These are phyloP conservation scores for Leptopilina drosophilae DNA, from an alignment of 2,888 invertebrate species.

Conservation along the genomic window DNA sequence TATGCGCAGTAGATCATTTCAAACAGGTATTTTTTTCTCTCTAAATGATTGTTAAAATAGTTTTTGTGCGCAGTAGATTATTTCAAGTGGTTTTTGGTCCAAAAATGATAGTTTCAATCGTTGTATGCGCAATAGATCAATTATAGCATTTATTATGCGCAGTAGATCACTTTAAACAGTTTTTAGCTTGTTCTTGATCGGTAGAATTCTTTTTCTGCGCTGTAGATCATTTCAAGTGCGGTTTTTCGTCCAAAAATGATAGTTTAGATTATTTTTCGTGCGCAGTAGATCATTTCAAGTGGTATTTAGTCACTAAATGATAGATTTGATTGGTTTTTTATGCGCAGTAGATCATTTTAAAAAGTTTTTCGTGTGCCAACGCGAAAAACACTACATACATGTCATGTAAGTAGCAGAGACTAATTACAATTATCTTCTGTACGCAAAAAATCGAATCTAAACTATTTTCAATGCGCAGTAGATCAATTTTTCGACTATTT, in stretches of 20 bases:
- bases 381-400: too few species aligned
- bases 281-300: not conserved
- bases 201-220: not conserved
- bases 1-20: too few species aligned
- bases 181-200: too few species aligned
- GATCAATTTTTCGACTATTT: too few species aligned
- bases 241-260: not conserved
- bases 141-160: not conserved
- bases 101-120: not conserved
- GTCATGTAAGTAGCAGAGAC: too few species aligned
- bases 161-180: not conserved
- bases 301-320: not conserved
- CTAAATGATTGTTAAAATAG: too few species aligned
- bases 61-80: constrained; percentile 1
- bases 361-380: not conserved
- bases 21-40: too few species aligned
- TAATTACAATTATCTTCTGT: not conserved
- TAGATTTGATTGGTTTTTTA: not conserved
- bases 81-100: not conserved
- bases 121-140: too few species aligned
- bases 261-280: not conserved
- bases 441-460: not conserved
- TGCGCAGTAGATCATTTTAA: too few species aligned
- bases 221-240: not conserved
- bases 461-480: not conserved